Evolutionary conservation across 2,888 invertebrate genomes (phyloP), one percentile per base, ranked within the genome.

Genomic region (Ectropis crepuscularia): DNA sequence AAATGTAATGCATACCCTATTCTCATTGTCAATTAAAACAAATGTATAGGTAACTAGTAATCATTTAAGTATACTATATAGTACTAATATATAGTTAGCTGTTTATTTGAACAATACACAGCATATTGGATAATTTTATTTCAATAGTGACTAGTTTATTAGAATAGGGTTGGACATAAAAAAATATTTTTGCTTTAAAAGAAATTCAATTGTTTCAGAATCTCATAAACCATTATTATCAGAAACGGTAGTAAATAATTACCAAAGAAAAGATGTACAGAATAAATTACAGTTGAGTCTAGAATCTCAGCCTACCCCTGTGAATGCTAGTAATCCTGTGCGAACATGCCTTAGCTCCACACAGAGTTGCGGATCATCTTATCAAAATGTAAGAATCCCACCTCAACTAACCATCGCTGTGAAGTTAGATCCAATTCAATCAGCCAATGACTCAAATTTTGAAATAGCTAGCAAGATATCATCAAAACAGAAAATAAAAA

Each of bases 401-500:
- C 41, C 36, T 6, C 5, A 9, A 5, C 2, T 57, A 28, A 41
- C 53, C 51, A 46, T 28, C 2, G 38, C 12, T 39, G 16, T 46
- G 11, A 47, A 45, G 16, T n/a, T 6, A 16, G 46, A 53, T 36
- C 51, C 47, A 47, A 6, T 39, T 4, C 7, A 46, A 39, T 2
- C 16, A 9, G 6, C 10, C 7, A 38, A 45, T 6, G 46, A 47
- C 5, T 39, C 46, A 28, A 37, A 45, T 4, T 11, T n/a, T 45
- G 11, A 38, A 16, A 8, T 46, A 37, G n/a, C 6, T 16, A 11
- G 16, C 5, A 47, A 47, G 10, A 16, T 5, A 28, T 7, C 55
- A 6, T 10, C 11, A 9, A 64, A 63, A 51, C 62, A 58, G 36
- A 61, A 60, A 39, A 60, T 73, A 0, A 71, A 71, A 53, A 68